Evolutionary conservation across 2,113 vertebrate genomes (phyloP), one percentile per base, ranked within the genome.

Genomic region (Apteryx owenii): DNA sequence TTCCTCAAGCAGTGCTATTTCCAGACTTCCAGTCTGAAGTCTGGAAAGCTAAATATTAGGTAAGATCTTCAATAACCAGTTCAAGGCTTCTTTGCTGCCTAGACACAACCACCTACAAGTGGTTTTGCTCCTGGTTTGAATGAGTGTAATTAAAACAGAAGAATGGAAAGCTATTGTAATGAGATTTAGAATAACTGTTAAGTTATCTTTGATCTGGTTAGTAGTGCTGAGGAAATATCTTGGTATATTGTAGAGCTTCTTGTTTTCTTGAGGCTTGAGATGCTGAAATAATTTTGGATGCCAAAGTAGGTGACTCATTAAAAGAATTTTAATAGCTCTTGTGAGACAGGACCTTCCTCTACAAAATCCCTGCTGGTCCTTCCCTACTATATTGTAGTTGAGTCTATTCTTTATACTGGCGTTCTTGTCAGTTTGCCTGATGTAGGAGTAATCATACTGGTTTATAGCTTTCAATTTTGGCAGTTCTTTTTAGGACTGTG

Each of bases 241-340:
- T 23, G n/a, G 4, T 31, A 8, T 16, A 31, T 36, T 38, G 12
- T 68, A 65, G 46, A 90, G 70, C 10, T 14, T 51, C 50, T 69
- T 60, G 61, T 81, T 88, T 77, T 44, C 87, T 48, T 19, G 29
- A 36, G 61, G 13, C 64, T 58, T 9, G 82, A 83, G 79, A 92
- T 64, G n/a, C 78, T 56, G 58, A 60, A 81, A 36, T 29, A 23
- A 16, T 78, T 77, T 22, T 12, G 54, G 60, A 53, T 93, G 88
- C 90, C 92, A 58, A 33, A 60, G 86, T 66, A 61, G 11, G 7
- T 90, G 91, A 92, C 77, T 96, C 94, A 89, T 2, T 15, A 29
- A 3, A 69, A 5, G 60, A 58, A 88, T 90, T 93, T 66, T 62
- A 97, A 71, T 81, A 66, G 42, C 85, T 64, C 53, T 77, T 72